Base-by-base conservation (phyloP, 2,797 vertebrate species). In the Microcaecilia unicolor region DNA sequence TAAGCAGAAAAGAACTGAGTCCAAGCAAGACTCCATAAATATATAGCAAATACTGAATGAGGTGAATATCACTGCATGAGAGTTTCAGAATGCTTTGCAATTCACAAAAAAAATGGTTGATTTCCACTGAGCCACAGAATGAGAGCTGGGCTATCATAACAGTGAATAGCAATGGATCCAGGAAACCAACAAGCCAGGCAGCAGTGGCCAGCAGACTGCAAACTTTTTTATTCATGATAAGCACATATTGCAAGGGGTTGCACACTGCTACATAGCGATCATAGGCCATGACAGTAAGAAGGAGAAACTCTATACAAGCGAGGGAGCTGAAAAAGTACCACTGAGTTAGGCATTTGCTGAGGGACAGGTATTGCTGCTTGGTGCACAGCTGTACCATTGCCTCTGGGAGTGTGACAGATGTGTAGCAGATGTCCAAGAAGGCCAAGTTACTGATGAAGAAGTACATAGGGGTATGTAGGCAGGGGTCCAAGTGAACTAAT, bases 51-150 rank as follows among this genome's bases (percentile, higher is more conserved):
- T 41, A 29, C 15, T 61, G 41, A 6, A 34, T 32, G 7, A 23
- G 17, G 13, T 16, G 17, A 3, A 37, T 44, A 13, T 54, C 37
- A 4, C 34, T 41, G 31, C 48, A 55, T 14, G 57, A 48, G n/a
- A 58, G 15, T 16, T 50, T 58, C 4, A 44, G 29, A 6, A 59
- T 8, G 4, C 26, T 41, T 8, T 53, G 25, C 18, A 62, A 25
- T 14, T 56, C 55, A 28, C 51, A 58, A 11, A 55, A 51, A 28
- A 53, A 60, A 17, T 60, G 53, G 18, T 61, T 41, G 22, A 64
- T 34, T 5, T 10, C 10, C 15, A 22, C 25, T 12, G 43, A 34
- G 4, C 42, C 42, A 30, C 51, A 62, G 10, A 56, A 51, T 1
- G 36, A 41, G 16, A 43, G 33, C 23, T 31, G 28, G 22, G 55